Evolutionary conservation across 2,113 vertebrate genomes (phyloP).

Genomic region (Antennarius striatus): DNA sequence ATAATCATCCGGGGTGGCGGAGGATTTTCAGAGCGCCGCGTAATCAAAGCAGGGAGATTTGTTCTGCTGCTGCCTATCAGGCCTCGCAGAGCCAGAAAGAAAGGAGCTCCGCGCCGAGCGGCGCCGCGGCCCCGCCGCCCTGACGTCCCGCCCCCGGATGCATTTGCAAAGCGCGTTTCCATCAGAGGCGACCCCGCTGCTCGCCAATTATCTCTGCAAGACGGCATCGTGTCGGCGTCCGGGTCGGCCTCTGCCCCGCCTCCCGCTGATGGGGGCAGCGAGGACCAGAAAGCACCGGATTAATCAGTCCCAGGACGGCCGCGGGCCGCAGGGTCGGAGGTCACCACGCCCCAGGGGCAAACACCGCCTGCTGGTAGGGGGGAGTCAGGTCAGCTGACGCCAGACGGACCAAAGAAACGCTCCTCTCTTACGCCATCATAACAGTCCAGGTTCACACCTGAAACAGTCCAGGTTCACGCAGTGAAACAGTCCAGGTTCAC

Average conservation of each 20-base stretch:
- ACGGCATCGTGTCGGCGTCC: conserved; percentile 43
- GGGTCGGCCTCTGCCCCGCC: conserved; percentile 54
- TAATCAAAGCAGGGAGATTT: background rate
- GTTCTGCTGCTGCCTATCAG: conserved; percentile 2
- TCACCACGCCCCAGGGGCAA: conserved; percentile 48
- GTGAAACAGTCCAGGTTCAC: no score
- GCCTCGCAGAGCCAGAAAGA: conserved; percentile 16
- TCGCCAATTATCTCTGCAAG: conserved; percentile 69
- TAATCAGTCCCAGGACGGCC: conserved; percentile 65
- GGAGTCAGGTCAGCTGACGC: conserved; percentile 16
- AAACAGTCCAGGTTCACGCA: no score
- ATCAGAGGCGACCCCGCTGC: conserved; percentile 72
- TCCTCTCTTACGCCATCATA: background rate
- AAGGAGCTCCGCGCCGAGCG: conserved; percentile 47
- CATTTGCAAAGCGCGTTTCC: conserved; percentile 71
- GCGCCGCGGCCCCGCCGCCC: conserved; percentile 49
- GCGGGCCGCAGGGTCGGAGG: conserved; percentile 62
- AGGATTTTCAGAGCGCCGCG: no score
- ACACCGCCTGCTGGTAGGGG: conserved; percentile 32
- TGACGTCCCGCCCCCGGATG: conserved; percentile 52
- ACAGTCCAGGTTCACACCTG: no score
- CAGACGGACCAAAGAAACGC: conserved; percentile 2
- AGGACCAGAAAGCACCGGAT: conserved; percentile 50
- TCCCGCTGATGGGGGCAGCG: conserved; percentile 32
- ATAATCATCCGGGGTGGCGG: no score